Conservation (phyloP, 1,140 invertebrate genomes). For the Drosophila arizonae region DNA sequence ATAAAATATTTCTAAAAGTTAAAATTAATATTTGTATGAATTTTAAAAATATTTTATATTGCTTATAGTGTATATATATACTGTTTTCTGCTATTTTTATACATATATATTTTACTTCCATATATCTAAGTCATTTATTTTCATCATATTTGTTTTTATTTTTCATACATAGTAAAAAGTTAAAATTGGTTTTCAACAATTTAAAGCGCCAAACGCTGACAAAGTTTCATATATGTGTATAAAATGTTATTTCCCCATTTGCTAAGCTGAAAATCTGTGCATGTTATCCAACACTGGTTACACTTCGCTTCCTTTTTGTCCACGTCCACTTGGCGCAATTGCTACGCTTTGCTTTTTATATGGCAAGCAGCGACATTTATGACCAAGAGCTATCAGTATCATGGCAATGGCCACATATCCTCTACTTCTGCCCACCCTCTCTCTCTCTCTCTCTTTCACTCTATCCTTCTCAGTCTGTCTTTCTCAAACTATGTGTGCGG, state of each 20-base stretch:
- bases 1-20: not conserved
- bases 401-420: conserved; percentile 30
- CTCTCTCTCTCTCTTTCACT: not conserved
- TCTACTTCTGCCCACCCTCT: not conserved
- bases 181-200: not conserved
- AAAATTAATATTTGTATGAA: not conserved
- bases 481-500: conserved; percentile 4
- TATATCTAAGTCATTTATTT: no score
- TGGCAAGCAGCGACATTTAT: conserved; percentile 46
- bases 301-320: conserved; percentile 34
- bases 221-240: conserved; percentile 8
- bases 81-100: not conserved
- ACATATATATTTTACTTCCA: not conserved
- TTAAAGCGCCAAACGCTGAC: not conserved
- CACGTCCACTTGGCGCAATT: conserved; percentile 32
- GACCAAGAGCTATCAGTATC: conserved; percentile 47
- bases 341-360: conserved; percentile 32
- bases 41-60: no score
- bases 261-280: conserved; percentile 3
- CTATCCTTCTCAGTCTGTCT: not conserved
- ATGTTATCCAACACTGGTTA: conserved; percentile 15
- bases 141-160: no score
- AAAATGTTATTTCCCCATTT: conserved; percentile 22
- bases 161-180: no score
- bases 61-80: no score